Base-by-base conservation (phyloP, 2,113 vertebrate genomes). In the Corvus cornix region DNA sequence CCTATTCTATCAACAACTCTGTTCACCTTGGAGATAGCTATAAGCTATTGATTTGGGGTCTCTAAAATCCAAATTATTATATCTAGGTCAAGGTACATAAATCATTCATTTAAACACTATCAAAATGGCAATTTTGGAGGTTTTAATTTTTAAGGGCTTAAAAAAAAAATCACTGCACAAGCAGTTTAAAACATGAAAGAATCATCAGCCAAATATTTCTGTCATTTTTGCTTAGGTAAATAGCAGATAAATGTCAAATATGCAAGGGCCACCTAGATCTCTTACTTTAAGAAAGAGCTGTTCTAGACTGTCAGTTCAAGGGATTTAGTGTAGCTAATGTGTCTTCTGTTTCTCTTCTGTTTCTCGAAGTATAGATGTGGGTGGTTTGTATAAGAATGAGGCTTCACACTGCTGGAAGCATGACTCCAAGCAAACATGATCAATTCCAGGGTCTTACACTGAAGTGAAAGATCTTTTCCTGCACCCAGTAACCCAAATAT, bases 401-500 rank as follows among this genome's bases (percentile, higher is more conserved):
- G 46, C 30, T 92, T 86, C 72, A 16, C 49, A 37, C 46, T 91
- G 75, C 90, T 79, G 30, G 1, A 87, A 96, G 90, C 70, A 13
- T 43, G 33, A 69, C 70, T 85, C 49, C 72, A 69, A 94, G 86
- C 58, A 74, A 64, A 89, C 68, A 70, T 33, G 55, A 95, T 95
- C 3, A 19, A 69, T 96, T 91, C 87, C 87, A 96, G 72, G 68
- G 93, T 95, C 93, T 95, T 86, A 66, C 67, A 31, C 31, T 72
- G 74, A 91, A 95, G 78, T 66, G 37, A 93, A 95, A 95, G 80
- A 94, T 86, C 24, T 58, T 84, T 83, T 92, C 77, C 88, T 94
- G 82, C 81, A 87, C 91, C 80, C 78, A 95, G 37, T 95, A 97
- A 95, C 91, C 94, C 93, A 98, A 98, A 98, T 98, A 98, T 78